phyloP scores from a whole-genome alignment of 2,888 invertebrate genomes.

The Lobophora halterata region DNA sequence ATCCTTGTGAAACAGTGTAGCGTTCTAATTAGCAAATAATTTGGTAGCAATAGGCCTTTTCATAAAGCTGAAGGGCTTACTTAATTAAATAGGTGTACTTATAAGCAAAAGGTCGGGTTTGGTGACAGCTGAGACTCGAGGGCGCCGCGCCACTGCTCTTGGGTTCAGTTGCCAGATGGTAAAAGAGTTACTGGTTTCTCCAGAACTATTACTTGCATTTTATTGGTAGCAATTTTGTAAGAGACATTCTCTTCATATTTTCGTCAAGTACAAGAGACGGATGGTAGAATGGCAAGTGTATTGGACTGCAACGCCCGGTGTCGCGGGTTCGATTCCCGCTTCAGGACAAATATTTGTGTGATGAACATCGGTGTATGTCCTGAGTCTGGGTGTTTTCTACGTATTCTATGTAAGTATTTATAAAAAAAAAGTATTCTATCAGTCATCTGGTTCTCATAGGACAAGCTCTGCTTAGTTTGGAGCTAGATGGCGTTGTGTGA shows the following conservation, averaged over 20 bases:
- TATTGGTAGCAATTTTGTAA: constrained; percentile 4
- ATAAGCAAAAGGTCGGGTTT: constrained; percentile 36
- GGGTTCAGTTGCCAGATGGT: constrained; percentile 13
- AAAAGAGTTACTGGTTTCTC: constrained; percentile 7
- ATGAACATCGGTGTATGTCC: too few relatives aligned
- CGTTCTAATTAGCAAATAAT: constrained; percentile 49
- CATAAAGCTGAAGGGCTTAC: constrained; percentile 26
- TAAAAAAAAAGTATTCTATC: too few relatives aligned
- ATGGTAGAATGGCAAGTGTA: too few relatives aligned
- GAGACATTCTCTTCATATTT: neutral
- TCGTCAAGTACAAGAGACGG: too few relatives aligned
- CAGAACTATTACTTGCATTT: constrained; percentile 6
- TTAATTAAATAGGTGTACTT: constrained; percentile 47
- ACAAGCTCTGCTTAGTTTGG: too few relatives aligned
- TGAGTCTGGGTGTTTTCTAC: too few relatives aligned
- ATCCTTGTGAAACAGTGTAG: constrained; percentile 24
- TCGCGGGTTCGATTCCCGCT: too few relatives aligned
- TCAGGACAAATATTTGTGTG: too few relatives aligned
- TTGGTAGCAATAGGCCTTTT: constrained; percentile 37
- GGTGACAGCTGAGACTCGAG: constrained; percentile 24
- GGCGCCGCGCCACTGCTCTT: constrained; percentile 6
- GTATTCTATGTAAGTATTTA: too few relatives aligned
- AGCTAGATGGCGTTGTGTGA: too few relatives aligned
- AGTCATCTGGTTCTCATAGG: too few relatives aligned
- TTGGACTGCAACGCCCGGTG: too few relatives aligned